Evolutionary conservation across 2,888 invertebrate genomes (phyloP), one percentile per base, ranked within the genome.

Genomic region (Monoplex corrugatus): DNA sequence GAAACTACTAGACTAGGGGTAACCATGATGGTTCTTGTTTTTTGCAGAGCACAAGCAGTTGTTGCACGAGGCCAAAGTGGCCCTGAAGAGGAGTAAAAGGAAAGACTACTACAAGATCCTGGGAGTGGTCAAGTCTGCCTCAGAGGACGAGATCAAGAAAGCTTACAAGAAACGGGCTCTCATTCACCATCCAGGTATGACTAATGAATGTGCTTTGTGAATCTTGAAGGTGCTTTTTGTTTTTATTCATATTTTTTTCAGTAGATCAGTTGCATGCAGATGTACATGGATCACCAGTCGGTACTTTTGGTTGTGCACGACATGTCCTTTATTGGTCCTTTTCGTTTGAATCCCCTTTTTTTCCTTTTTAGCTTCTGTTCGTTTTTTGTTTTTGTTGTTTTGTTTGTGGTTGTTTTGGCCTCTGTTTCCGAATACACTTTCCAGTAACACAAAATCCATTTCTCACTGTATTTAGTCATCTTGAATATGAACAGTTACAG

Each of bases 71-170:
- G 98, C 99, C 8, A 98, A 99, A 96, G 95, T 98, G 90, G 98
- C 98, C 40, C 96, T 99, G 89, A 99, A 99, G 96, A 98, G 97
- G 95, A 98, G 98, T 6, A 98, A 98, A 96, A 97, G 98, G 92
- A 99, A 99, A 97, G 99, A 99, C 96, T 99, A 99, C 96, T 99
- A 99, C 95, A 99, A 98, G 96, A 98, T 99, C 93, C 97, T 99
- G 89, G 98, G 98, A 6, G 97, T 99, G 28, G 97, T 97, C 2
- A 98, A 98, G 95, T 97, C 96, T 93, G 98, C 99, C 0, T 97
- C 97, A 0, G 98, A 98, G 43, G 98, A 98, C 94, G 99, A 99
- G 94, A 98, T 99, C 89, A 99, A 98, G 95, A 99, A 98, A 96
- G 99, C 99, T 0, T 99, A 99, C 96, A 97, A 97, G 94, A 98